Base-by-base conservation (phyloP, 1,140 invertebrate species). In the Pogonomyrmex californicus region DNA sequence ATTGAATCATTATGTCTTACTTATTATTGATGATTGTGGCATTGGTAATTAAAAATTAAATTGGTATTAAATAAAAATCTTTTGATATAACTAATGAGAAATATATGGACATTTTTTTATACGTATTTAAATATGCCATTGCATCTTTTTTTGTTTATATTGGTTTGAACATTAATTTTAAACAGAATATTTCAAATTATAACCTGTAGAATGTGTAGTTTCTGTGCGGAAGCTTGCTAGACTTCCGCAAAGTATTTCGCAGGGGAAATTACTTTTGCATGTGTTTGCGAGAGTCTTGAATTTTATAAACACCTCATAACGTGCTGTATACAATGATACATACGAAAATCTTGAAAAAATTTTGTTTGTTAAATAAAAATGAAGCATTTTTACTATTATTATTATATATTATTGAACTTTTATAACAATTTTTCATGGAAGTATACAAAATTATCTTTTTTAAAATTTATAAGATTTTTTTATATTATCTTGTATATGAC, bases 251-350 rank as follows among this genome's bases (percentile, higher is more conserved):
- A 30, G 23, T 79, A 79, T 81, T 81, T 81, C 23, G 47, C 63
- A 81, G 38, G 41, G 36, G 58, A 41, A 68, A 81, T 68, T 81
- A 81, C n/a, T 7, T 54, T 68, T 23, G 36, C 33, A 30, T 68
- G n/a, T 51, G 10, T 81, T 68, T 68, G 62, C 62, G 41, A 54
- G 47, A 81, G 56, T 68, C 49, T 54, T 68, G 77, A 68, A 81
- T 68, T 68, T 81, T 68, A 56, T 65, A 81, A 23, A 49, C 12
- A 68, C 12, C 1, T 9, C 14, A 12, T 81, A 49, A 81, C 66
- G n/a, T 33, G 36, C 2, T 56, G 1, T 36, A 23, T 23, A 36
- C 47, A 68, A 68, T 68, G 49, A 81, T 47, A 41, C 36, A 9
- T n/a, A 44, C 49, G 23, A 68, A 56, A 36, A 66, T 56, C 77